phyloP scores from a whole-genome alignment of 2,888 invertebrate species.

The Stenurella melanura region DNA sequence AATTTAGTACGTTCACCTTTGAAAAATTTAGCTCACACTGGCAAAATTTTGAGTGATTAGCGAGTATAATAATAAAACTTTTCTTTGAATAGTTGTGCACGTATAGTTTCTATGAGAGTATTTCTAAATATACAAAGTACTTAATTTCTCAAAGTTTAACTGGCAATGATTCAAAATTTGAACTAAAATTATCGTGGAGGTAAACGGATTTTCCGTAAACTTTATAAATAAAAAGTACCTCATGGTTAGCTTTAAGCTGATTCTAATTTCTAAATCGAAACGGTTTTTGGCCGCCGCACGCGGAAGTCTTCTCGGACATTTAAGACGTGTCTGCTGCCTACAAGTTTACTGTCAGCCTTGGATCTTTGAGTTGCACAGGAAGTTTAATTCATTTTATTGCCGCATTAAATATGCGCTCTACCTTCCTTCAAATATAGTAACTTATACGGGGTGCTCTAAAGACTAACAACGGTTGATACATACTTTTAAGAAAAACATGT shows the following conservation, averaged over 20 bases:
- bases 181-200: conserved; percentile 60
- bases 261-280: conserved; percentile 30
- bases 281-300: conserved; percentile 20
- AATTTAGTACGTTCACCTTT: conserved; percentile 19
- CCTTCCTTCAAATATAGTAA: not conserved
- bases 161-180: conserved; percentile 57
- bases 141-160: conserved; percentile 43
- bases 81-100: conserved; percentile 32
- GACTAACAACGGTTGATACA: too few relatives aligned
- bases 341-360: conserved; percentile 17
- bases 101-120: conserved; percentile 34
- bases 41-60: conserved; percentile 11
- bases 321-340: not conserved
- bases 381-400: not conserved
- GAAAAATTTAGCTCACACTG: conserved; percentile 9
- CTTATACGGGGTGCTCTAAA: not conserved
- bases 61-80: conserved; percentile 19
- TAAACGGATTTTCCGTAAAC: conserved; percentile 63
- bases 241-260: conserved; percentile 21
- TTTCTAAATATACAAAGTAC: conserved; percentile 52
- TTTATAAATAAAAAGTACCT: conserved; percentile 54
- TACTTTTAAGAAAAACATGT: too few relatives aligned
- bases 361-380: not conserved
- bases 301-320: conserved; percentile 30
- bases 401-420: not conserved